Percentiles rank a stretch among this genome's conserved stretches.
These are phyloP conservation scores for Actinopyga echinites DNA, from an alignment of 53 echinoderm and acorn worm species.

Conservation along the genomic window DNA sequence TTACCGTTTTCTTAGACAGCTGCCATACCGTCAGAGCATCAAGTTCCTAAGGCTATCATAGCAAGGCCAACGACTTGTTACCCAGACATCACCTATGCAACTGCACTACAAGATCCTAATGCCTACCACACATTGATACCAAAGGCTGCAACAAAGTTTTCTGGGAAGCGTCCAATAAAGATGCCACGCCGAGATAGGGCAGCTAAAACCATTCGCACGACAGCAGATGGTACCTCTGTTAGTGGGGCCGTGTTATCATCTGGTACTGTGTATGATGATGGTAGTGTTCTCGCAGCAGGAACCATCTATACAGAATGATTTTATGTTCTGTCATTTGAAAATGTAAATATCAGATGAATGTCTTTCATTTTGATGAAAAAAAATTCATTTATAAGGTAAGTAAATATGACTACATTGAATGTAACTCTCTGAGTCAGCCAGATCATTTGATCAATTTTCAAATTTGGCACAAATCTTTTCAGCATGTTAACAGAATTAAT, in stretches of 20 bases:
- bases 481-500: no score
- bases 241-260: neutral
- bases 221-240: constrained; percentile 45
- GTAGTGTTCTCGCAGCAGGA: neutral
- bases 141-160: constrained; percentile 51
- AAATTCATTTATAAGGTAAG: no score
- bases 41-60: constrained; percentile 46
- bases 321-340: no score
- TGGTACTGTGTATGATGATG: neutral
- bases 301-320: neutral
- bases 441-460: no score
- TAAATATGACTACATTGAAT: no score
- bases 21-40: constrained; percentile 50
- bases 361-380: no score
- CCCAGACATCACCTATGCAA: constrained; percentile 55
- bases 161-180: constrained; percentile 85
- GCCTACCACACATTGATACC: constrained; percentile 29
- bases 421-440: no score
- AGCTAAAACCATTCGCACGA: constrained; percentile 84
- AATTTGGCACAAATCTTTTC: no score
- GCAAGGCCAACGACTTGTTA: constrained; percentile 2
- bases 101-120: constrained; percentile 33
- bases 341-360: no score
- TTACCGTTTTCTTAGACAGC: constrained; percentile 49
- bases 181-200: constrained; percentile 85